These are phyloP conservation scores for Tor tambroides DNA, from an alignment of 2,113 vertebrate species.

Conservation along the genomic window DNA sequence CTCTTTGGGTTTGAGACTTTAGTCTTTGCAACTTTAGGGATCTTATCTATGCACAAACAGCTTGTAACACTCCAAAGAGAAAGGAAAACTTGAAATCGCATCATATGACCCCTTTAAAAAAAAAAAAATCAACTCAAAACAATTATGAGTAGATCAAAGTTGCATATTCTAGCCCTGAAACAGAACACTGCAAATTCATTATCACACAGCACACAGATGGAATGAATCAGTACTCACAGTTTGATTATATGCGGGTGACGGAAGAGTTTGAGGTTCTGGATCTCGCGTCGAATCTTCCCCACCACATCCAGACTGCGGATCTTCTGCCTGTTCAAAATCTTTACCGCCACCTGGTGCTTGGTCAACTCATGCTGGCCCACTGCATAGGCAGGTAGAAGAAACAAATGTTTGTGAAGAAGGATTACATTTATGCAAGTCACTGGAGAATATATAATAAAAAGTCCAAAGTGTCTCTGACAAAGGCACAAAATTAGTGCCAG, in stretches of 20 bases:
- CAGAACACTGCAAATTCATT: background rate
- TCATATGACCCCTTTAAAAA: no score
- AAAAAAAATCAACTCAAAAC: background rate
- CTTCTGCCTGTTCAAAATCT: conserved; percentile 98
- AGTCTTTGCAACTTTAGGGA: no score
- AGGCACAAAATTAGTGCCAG: background rate
- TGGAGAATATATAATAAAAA: background rate
- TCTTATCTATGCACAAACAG: no score
- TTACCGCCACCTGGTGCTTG: conserved; percentile 97
- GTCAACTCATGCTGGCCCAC: conserved; percentile 97
- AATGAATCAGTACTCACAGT: conserved; percentile 82
- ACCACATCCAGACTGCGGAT: conserved; percentile 98
- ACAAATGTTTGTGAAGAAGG: background rate
- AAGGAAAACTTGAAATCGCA: no score
- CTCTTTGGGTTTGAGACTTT: no score
- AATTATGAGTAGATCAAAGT: background rate
- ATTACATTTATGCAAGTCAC: background rate
- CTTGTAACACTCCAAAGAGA: no score
- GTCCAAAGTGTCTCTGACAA: background rate
- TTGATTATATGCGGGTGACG: conserved; percentile 99
- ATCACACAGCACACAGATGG: background rate
- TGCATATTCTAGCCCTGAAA: background rate
- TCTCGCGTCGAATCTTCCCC: conserved; percentile 96
- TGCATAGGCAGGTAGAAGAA: conserved; percentile 59
- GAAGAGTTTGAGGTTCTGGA: conserved; percentile 99